These are phyloP conservation scores for Silvanus unidentatus DNA, from an alignment of 2,888 invertebrate species.

Conservation along the genomic window DNA sequence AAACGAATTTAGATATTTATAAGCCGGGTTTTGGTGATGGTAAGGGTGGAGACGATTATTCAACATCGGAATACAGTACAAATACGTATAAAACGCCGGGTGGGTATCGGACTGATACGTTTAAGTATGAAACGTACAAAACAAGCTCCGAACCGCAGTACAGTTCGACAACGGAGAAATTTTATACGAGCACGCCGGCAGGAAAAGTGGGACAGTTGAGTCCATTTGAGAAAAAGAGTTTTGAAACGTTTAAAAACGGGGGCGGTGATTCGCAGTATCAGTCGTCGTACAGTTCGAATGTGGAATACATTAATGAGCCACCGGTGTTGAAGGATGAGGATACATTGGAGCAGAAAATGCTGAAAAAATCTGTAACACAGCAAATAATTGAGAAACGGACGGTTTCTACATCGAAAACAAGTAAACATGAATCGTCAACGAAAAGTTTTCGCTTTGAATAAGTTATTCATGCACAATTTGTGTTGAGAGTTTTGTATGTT, in stretches of 20 bases:
- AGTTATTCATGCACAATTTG: neutral
- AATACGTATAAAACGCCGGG: conserved; percentile 43
- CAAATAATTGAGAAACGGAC: conserved; percentile 65
- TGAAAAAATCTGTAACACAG: conserved; percentile 63
- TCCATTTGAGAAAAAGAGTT: conserved; percentile 28
- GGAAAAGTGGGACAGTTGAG: conserved; percentile 16
- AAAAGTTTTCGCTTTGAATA: conserved; percentile 44
- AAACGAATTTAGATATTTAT: conserved; percentile 7
- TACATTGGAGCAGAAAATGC: conserved; percentile 58
- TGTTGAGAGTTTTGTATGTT: no score
- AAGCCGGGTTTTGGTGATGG: neutral
- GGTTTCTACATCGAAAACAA: conserved; percentile 54
- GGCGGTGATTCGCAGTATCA: conserved; percentile 32
- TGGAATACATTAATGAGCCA: conserved; percentile 39
- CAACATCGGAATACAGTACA: conserved; percentile 38
- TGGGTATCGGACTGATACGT: conserved; percentile 41
- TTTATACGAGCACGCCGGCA: conserved; percentile 35
- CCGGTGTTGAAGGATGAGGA: conserved; percentile 49
- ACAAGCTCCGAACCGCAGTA: conserved; percentile 36
- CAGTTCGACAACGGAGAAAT: conserved; percentile 39
- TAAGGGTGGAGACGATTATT: conserved; percentile 30
- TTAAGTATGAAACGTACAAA: conserved; percentile 41
- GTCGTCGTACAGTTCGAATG: conserved; percentile 36
- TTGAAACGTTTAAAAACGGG: conserved; percentile 34
- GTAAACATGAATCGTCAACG: conserved; percentile 43